Base-by-base conservation (phyloP, 2,888 invertebrate genomes). In the Tiliacea aurago region DNA sequence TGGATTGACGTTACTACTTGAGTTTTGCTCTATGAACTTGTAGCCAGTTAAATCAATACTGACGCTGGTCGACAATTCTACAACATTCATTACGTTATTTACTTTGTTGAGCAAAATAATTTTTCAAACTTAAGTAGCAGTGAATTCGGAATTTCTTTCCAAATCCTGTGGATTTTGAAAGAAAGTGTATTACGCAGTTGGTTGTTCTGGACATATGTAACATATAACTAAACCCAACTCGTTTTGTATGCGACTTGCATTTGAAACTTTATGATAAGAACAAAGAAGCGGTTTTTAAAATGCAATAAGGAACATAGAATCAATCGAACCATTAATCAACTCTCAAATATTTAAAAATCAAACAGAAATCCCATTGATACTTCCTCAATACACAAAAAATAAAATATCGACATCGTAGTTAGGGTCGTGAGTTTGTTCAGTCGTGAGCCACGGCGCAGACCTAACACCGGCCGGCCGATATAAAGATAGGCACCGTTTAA, bases 391-490 rank as follows among this genome's bases (percentile, higher is more conserved):
- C 23, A 70, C 73, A 86, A 71, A 84, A 79, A 74, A 69, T 68
- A 49, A 69, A 80, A 71, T 79, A 86, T 76, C 74, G 61, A 45
- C 74, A n/a, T 64, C 49, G 63, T 43, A 66, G 65, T 66, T 73
- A 74, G 74, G 74, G 49, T 83, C 87, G 88, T 87, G 87, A 82
- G 84, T 73, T 33, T 55, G 51, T 43, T 64, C 55, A 18, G 72
- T 88, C 88, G 89, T 88, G 86, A 82, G 78, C 72, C 89, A 86
- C 85, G 84, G 86, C 73, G 45, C 47, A 78, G 76, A 80, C 80
- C 82, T 73, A 85, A 88, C 88, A 86, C 86, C 78, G 70, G 15
- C 70, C 67, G 20, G 10, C 70, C 55, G 81, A 79, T 85, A 77
- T 70, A 70, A 70, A 75, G 81, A 85, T 83, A 81, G 70, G 61